These are phyloP conservation scores for Sialis fuliginosa DNA, from an alignment of 2,888 invertebrate genomes.

Conservation along the genomic window DNA sequence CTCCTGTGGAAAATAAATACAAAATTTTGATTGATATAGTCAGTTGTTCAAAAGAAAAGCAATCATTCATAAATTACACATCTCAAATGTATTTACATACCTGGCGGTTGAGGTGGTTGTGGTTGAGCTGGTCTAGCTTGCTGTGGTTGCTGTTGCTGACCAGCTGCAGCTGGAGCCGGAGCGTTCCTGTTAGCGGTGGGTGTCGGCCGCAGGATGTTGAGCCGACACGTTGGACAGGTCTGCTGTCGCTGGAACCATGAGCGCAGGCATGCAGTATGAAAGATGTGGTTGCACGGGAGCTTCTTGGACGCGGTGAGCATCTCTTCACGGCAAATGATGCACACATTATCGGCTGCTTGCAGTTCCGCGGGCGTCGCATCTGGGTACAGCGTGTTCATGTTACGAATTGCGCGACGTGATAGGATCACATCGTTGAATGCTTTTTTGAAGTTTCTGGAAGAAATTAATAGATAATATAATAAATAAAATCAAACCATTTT, in stretches of 20 bases:
- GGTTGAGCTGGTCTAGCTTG: no score
- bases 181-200: conserved; percentile 25
- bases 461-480: conserved; percentile 2
- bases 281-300: conserved; percentile 97
- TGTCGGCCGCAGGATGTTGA: conserved; percentile 50
- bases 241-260: conserved; percentile 99
- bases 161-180: conserved; percentile 16
- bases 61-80: no score
- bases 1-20: neutral
- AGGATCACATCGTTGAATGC: conserved; percentile 93
- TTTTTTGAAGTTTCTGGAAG: conserved; percentile 79
- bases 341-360: conserved; percentile 86
- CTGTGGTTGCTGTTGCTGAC: conserved; percentile 9
- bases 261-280: conserved; percentile 92
- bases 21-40: no score
- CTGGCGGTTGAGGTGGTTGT: no score
- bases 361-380: conserved; percentile 89
- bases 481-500: neutral
- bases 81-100: no score
- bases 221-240: conserved; percentile 95
- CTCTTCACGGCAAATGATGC: conserved; percentile 88
- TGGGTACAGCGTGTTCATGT: conserved; percentile 96
- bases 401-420: conserved; percentile 88
- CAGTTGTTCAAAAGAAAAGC: no score
- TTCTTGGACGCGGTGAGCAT: conserved; percentile 74